Evolutionary conservation across 1,140 invertebrate genomes (phyloP).

Genomic region (Bombus vancouverensis): DNA sequence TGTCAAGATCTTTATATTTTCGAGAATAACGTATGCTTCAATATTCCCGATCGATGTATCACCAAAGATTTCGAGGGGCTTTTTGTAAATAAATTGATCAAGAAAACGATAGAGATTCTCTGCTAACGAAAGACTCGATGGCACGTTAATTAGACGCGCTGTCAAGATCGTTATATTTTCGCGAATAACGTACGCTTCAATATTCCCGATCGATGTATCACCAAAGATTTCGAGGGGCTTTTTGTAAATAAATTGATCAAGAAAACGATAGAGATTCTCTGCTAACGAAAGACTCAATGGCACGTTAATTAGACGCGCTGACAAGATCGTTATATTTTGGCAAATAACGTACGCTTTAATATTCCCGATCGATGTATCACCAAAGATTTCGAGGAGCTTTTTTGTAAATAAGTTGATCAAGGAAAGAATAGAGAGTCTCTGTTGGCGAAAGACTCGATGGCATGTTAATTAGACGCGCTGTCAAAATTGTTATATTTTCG

Average conservation of each 20-base stretch:
- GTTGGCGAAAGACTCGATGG: conserved; percentile 24
- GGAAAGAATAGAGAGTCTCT: conserved; percentile 27
- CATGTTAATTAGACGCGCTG: conserved; percentile 53
- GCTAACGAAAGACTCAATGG: conserved; percentile 8
- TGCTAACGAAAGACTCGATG: neutral
- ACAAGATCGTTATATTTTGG: conserved; percentile 61
- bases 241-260: conserved; percentile 6
- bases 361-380: too few species aligned
- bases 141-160: conserved; percentile 49
- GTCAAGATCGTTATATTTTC: conserved; percentile 59
- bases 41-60: too few species aligned
- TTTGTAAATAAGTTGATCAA: conserved; percentile 20
- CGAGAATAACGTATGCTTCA: conserved; percentile 13
- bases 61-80: too few species aligned
- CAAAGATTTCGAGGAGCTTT: too few species aligned
- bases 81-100: conserved; percentile 4
- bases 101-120: conserved; percentile 13
- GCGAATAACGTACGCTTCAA: conserved; percentile 17
- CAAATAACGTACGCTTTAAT: neutral
- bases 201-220: too few species aligned
- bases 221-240: too few species aligned
- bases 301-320: conserved; percentile 48
- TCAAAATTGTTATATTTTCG: conserved; percentile 63
- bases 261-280: conserved; percentile 13
- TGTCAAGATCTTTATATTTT: conserved; percentile 60